Conservation (phyloP, 2,888 invertebrate genomes). For the Piscicola geometra region DNA sequence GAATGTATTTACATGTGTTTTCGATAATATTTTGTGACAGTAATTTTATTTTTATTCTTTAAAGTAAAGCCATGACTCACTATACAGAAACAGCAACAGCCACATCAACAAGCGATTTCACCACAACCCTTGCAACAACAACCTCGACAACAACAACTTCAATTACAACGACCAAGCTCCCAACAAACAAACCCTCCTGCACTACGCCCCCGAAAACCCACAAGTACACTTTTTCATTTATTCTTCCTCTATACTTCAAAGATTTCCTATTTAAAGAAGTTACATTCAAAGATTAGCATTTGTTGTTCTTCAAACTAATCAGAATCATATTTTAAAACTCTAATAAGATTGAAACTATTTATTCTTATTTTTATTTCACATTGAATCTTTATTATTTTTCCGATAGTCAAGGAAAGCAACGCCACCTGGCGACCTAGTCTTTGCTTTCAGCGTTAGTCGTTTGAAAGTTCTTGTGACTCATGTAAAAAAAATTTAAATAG, state of each 20-base stretch:
- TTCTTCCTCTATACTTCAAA: no score
- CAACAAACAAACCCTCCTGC: slow-evolving; percentile 3
- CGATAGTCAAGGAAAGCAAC: background rate
- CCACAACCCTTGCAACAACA: slow-evolving; percentile 1
- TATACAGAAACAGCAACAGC: background rate
- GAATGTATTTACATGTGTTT: no score
- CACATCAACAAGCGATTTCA: background rate
- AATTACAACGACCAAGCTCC: background rate
- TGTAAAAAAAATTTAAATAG: background rate
- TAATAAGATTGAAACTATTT: no score
- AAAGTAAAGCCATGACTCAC: background rate
- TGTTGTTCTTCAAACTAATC: no score
- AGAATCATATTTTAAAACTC: no score
- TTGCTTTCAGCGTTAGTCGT: background rate
- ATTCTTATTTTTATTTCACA: no score
- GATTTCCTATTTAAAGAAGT: no score
- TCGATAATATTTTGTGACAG: no score
- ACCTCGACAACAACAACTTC: background rate
- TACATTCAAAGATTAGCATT: no score
- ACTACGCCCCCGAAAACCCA: background rate
- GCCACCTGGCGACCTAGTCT: background rate
- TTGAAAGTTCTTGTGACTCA: no score
- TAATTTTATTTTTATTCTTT: no score
- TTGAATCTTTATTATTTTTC: no score
- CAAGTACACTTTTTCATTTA: background rate